Conservation (phyloP, 2,113 vertebrate genomes). For the Apaloderma vittatum region DNA sequence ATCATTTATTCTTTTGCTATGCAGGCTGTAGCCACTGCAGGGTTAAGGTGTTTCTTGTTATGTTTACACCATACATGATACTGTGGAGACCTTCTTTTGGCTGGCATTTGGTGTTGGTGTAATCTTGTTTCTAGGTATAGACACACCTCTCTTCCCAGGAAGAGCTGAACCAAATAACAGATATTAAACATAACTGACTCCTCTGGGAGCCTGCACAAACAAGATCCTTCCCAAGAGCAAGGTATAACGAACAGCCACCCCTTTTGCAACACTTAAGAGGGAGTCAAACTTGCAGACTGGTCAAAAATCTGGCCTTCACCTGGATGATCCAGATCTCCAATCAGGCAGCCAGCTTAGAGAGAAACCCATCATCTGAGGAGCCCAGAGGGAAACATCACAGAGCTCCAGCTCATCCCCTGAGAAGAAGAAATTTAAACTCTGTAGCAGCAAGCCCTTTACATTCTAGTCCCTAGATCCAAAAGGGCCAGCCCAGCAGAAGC, state of each 20-base stretch:
- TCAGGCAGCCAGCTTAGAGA: background rate
- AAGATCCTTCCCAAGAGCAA: background rate
- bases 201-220: background rate
- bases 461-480: background rate
- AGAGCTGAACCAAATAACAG: background rate
- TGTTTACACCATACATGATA: background rate
- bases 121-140: background rate
- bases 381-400: background rate
- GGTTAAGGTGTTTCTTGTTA: background rate
- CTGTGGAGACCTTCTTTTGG: background rate
- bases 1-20: background rate
- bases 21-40: background rate
- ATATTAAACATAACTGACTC: background rate
- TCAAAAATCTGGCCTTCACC: background rate
- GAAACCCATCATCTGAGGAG: background rate
- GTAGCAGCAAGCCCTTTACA: background rate
- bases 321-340: background rate
- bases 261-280: background rate
- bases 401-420: background rate
- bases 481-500: background rate
- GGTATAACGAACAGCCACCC: background rate
- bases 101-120: background rate
- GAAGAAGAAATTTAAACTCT: background rate
- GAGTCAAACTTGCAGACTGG: background rate
- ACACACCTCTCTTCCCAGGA: background rate